Evolutionary conservation across 2,797 vertebrate species (phyloP).

Genomic region (Rhinella marina): DNA sequence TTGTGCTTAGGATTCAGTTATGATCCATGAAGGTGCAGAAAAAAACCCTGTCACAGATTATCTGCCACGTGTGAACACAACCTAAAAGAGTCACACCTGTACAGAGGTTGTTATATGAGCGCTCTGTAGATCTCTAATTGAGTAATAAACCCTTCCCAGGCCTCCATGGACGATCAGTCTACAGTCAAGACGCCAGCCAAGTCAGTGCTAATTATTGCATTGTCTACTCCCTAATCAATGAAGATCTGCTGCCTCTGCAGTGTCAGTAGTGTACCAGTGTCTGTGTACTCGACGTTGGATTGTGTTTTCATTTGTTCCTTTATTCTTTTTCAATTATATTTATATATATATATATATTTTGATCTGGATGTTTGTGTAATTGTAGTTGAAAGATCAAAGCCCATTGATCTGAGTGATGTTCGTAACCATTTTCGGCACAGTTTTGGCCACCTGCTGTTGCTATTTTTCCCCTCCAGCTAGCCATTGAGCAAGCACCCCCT

Average conservation of each 20-base stretch:
- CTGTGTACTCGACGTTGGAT: neutral
- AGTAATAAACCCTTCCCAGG: conserved; percentile 93
- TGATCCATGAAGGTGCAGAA: no score
- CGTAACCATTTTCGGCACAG: conserved; percentile 91
- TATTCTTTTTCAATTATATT: conserved; percentile 48
- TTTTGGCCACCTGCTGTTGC: conserved; percentile 89
- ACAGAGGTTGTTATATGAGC: conserved; percentile 94
- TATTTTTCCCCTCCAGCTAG: conserved; percentile 92
- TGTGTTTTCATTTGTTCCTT: neutral
- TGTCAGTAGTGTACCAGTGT: no score
- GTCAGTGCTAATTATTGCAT: conserved; percentile 79
- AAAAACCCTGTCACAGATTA: no score
- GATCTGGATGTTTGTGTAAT: conserved; percentile 90
- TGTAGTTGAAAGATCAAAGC: conserved; percentile 98
- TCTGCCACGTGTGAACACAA: neutral
- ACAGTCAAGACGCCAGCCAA: conserved; percentile 85
- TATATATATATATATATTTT: conserved; percentile 48
- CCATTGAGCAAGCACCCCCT: conserved; percentile 91
- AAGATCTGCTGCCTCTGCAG: conserved; percentile 76
- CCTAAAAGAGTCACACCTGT: conserved; percentile 86
- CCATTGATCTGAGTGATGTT: conserved; percentile 93
- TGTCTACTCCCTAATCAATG: conserved; percentile 79
- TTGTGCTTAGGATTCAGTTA: no score
- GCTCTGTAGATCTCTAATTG: conserved; percentile 83
- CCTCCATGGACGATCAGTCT: conserved; percentile 78